phyloP scores from a whole-genome alignment of 2,888 invertebrate species.

The Hirtodrosophila alboralis region DNA sequence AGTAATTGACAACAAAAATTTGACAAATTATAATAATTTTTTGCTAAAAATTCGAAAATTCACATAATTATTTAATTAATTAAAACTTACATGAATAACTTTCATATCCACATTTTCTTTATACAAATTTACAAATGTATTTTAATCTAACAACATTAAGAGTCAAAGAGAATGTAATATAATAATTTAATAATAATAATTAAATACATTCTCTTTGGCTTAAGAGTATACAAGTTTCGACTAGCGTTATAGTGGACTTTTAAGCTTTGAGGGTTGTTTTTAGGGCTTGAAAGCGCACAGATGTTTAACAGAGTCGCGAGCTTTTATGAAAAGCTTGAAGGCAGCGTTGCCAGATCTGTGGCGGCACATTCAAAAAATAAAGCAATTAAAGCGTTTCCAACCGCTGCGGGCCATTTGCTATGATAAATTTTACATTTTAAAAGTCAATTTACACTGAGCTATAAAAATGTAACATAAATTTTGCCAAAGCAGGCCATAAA shows the following conservation, averaged over 20 bases:
- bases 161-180: no score
- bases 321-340: slow-evolving; percentile 23
- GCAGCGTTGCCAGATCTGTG: slow-evolving; percentile 55
- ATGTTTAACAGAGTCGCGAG: slow-evolving; percentile 26
- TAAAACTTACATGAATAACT: no score
- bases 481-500: slow-evolving; percentile 76
- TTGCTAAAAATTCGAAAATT: no score
- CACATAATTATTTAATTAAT: no score
- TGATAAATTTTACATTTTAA: slow-evolving; percentile 83
- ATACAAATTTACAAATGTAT: no score
- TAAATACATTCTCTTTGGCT: no score
- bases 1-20: no score
- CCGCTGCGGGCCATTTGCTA: slow-evolving; percentile 62
- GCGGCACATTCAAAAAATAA: slow-evolving; percentile 42
- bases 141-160: no score
- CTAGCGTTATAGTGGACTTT: neutral
- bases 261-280: slow-evolving; percentile 51
- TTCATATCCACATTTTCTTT: no score
- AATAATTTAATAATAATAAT: no score
- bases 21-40: no score
- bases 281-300: slow-evolving; percentile 17
- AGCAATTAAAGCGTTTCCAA: slow-evolving; percentile 64
- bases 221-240: slow-evolving; percentile 22
- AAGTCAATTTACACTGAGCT: slow-evolving; percentile 84
- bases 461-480: slow-evolving; percentile 83